A percentile compares a stretch with the other conserved stretches of the same genome.
Evolutionary conservation across 1,140 invertebrate genomes (phyloP).

Genomic region (Magallana angulata): DNA sequence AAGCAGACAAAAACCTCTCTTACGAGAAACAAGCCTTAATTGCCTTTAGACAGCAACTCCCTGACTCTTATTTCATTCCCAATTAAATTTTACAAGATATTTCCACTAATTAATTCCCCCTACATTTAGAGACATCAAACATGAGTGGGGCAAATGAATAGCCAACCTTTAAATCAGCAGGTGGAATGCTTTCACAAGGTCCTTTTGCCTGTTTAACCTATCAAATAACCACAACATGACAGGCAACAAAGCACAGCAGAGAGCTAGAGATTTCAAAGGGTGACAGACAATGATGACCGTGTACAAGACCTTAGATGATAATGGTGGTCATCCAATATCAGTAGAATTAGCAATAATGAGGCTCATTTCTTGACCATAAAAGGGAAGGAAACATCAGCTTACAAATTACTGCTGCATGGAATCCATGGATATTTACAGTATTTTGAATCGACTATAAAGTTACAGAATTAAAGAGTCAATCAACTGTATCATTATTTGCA

Average conservation of each 20-base stretch:
- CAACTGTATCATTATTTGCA: no score
- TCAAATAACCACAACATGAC: conserved; percentile 30
- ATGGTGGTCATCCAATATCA: conserved; percentile 27
- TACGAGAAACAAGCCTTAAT: not conserved
- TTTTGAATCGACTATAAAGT: no score
- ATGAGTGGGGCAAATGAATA: not conserved
- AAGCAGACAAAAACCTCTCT: not conserved
- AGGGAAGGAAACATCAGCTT: not conserved
- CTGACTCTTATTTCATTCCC: not conserved
- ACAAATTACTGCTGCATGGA: not conserved
- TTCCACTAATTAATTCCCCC: conserved; percentile 33
- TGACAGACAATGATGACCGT: conserved; percentile 12
- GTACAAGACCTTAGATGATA: not conserved
- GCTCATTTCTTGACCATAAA: not conserved
- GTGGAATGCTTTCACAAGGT: conserved; percentile 30
- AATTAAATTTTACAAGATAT: conserved; percentile 9
- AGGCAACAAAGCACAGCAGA: not conserved
- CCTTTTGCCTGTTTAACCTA: not conserved
- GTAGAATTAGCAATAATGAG: conserved; percentile 2
- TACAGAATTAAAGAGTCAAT: no score
- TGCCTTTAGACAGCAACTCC: not conserved
- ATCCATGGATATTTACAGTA: no score
- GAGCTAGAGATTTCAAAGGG: conserved; percentile 23
- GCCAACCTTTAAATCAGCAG: conserved; percentile 3
- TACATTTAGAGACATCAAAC: conserved; percentile 13